A percentile compares a stretch with the other conserved stretches of the same genome.
These are phyloP conservation scores for Phalacrocorax aristotelis DNA, from an alignment of 2,113 vertebrate species.

Conservation along the genomic window DNA sequence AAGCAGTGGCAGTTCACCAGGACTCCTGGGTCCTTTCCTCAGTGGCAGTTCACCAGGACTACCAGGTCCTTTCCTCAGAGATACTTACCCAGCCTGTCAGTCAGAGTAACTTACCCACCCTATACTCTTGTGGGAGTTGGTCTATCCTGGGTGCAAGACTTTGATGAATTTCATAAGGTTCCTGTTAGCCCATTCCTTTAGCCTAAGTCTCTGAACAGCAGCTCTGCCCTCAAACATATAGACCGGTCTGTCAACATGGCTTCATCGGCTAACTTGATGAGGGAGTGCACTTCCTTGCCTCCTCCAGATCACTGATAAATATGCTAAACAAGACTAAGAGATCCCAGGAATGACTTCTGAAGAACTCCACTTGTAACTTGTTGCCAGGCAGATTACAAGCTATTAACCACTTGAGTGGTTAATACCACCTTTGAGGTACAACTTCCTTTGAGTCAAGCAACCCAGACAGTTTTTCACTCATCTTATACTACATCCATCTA, in stretches of 20 bases:
- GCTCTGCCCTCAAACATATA: background rate
- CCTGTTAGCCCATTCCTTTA: background rate
- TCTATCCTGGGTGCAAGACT: background rate
- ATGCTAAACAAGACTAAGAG: background rate
- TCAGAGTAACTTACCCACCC: background rate
- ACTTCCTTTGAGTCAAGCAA: background rate
- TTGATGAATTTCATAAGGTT: background rate
- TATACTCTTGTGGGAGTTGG: background rate
- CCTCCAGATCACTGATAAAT: background rate
- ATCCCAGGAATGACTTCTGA: background rate
- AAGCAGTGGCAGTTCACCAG: background rate
- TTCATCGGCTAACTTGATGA: background rate
- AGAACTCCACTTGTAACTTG: background rate
- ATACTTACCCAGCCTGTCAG: background rate
- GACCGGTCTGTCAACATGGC: background rate
- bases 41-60: background rate
- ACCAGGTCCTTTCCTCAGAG: background rate
- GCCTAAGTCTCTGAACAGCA: background rate
- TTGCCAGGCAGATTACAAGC: background rate
- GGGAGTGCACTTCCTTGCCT: background rate
- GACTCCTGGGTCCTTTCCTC: background rate
- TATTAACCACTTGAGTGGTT: background rate
- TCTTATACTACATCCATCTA: background rate
- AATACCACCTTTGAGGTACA: too few species aligned
- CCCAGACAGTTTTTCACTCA: background rate